Evolutionary conservation across 2,113 vertebrate genomes (phyloP).

Genomic region (Athene noctua): DNA sequence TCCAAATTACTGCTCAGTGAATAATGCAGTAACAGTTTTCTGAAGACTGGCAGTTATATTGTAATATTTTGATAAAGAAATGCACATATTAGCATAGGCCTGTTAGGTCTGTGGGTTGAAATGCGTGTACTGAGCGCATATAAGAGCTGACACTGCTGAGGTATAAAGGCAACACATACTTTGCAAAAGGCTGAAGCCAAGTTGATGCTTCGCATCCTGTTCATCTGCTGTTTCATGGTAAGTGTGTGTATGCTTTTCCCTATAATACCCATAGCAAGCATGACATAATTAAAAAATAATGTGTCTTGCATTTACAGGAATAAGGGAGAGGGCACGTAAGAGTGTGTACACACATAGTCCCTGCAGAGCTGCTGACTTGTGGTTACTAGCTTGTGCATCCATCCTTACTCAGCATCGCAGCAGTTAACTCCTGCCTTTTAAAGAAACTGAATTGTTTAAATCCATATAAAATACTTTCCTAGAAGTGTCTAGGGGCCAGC

Average conservation of each 20-base stretch:
- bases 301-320: neutral
- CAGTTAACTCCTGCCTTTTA: neutral
- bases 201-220: accelerated
- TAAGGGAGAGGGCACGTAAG: neutral
- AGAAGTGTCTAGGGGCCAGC: neutral
- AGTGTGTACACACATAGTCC: neutral
- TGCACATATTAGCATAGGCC: neutral
- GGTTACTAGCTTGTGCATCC: neutral
- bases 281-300: neutral
- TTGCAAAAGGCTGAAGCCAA: neutral
- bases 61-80: neutral
- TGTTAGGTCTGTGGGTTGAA: neutral
- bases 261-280: neutral
- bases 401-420: neutral
- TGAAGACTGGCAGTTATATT: neutral
- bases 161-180: neutral
- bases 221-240: neutral
- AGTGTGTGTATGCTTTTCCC: neutral
- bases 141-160: neutral
- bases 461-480: neutral
- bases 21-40: neutral
- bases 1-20: neutral
- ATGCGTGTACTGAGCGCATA: neutral
- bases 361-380: neutral
- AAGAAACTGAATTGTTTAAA: neutral